Base-by-base conservation (phyloP, 2,113 vertebrate species). In the Coracopsis vasa region DNA sequence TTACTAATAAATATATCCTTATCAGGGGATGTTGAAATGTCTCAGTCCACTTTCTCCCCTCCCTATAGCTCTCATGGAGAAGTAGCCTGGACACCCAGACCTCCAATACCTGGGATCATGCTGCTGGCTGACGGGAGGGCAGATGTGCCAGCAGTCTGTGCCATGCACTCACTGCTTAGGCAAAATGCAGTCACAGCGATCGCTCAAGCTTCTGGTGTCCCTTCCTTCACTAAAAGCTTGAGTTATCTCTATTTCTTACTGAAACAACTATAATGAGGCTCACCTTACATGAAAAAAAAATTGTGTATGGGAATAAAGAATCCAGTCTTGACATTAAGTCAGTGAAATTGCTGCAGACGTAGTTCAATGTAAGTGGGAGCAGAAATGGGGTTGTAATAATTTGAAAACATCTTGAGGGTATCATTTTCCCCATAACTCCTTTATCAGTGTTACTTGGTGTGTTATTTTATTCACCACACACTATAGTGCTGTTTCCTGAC, bases 401-500 rank as follows among this genome's bases (percentile, higher is more conserved):
- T 31, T 96, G 75, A 84, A 80, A 93, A 88, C 6, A 67, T 78
- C 92, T 80, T 86, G 50, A 84, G 31, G 15, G 24, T 70, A 47
- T 64, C 11, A 47, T 93, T 92, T 85, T 88, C 29, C 39, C 24
- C 27, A 88, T 74, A 88, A 74, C 19, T 67, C 71, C 64, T 96
- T 93, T 78, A 80, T 74, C 71, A 78, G 54, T 74, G 67, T 78
- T 90, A 73, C 8, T 80, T 54, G 39, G 10, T 67, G 51, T 74
- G 58, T 83, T 83, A 88, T 80, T 83, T 95, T 92, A 93, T 94
- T 94, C 75, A 90, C 65, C 56, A 90, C 56, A 80, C 50, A 94
- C 88, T 95, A 73, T 64, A 84, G 24, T 54, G 42, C 77, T 83
- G 60, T 88, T 92, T 96, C 39, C 79, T 92, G 86, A 90, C 69